phyloP scores from a whole-genome alignment of 2,797 vertebrate species.

The Cirrhinus mrigala region DNA sequence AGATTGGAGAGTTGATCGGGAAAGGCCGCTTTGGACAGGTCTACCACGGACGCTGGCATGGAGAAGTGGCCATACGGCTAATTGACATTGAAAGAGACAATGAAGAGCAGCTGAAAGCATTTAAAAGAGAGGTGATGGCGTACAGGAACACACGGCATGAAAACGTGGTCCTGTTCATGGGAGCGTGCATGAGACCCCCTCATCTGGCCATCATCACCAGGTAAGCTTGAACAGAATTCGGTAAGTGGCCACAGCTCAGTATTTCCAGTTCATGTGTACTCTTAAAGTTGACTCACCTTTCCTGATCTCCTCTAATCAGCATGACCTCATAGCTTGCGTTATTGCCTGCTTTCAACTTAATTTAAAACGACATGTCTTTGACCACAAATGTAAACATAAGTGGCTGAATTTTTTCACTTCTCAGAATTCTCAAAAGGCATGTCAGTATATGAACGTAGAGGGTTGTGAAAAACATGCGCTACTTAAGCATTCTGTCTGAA shows the following conservation, averaged over 20 bases:
- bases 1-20: conserved; percentile 95
- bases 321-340: conserved; percentile 19
- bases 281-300: background rate
- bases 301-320: background rate
- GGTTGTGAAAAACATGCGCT: conserved; percentile 6
- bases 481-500: conserved; percentile 1
- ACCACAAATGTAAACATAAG: conserved; percentile 9
- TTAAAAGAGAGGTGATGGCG: conserved; percentile 98
- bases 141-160: conserved; percentile 97
- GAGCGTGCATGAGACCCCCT: conserved; percentile 97
- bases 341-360: conserved; percentile 31
- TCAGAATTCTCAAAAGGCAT: conserved; percentile 5
- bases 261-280: background rate
- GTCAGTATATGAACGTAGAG: background rate
- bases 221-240: conserved; percentile 70
- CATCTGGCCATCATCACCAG: conserved; percentile 99
- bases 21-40: conserved; percentile 97
- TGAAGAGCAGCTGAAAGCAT: conserved; percentile 96
- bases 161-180: conserved; percentile 99
- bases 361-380: background rate
- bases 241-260: too few species aligned
- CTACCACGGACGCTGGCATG: conserved; percentile 97
- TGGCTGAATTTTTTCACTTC: conserved; percentile 3
- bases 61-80: conserved; percentile 94
- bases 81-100: conserved; percentile 99